Base-by-base conservation (phyloP, 2,113 vertebrate genomes). In the Paraplagusia blochii region DNA sequence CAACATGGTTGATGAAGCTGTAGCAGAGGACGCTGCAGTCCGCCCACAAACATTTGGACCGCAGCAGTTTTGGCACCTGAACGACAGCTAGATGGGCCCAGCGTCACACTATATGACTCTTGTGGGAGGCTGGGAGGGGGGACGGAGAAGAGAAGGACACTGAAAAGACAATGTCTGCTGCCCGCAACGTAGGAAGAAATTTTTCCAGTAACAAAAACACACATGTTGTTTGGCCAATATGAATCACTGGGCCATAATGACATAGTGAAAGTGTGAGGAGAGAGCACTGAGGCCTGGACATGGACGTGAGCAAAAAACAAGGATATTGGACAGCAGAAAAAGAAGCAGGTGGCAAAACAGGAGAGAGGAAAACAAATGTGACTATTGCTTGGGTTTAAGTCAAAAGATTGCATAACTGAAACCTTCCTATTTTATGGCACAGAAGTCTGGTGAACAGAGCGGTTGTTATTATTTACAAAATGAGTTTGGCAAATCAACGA, bases 381-480 rank as follows among this genome's bases (percentile, higher is more conserved):
- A 76, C 74, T 91, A 91, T 91, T 91, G 90, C 90, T 91, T 83
- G 85, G 85, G 76, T 88, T 58, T 81, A 72, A 34, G 65, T 83
- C 59, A 73, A 72, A 65, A 76, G 74, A 81, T 90, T 88, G 87
- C 90, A 90, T 88, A 90, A 90, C 78, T 90, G 77, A 88, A 83
- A 89, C 92, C 91, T 94, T 93, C 93, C 92, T 94, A 94, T 93
- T 92, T 95, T 95, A 96, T 94, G 87, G 93, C 94, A 87, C 93
- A 91, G 93, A 93, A 79, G 92, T 93, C 91, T 91, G 60, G 88
- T 85, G 90, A 92, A 95, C 92, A 91, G 76, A 91, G 93, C 88
- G 90, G 51, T 79, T 62, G 66, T 82, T 63, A 62, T 87, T 98
- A 98, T 99, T 98, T 99, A 99, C 95, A 98, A 88, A 92, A 91